Percentiles rank a stretch among this genome's conserved stretches.
Conservation (phyloP, 1,140 invertebrate genomes). For the Diachasma alloeum region DNA sequence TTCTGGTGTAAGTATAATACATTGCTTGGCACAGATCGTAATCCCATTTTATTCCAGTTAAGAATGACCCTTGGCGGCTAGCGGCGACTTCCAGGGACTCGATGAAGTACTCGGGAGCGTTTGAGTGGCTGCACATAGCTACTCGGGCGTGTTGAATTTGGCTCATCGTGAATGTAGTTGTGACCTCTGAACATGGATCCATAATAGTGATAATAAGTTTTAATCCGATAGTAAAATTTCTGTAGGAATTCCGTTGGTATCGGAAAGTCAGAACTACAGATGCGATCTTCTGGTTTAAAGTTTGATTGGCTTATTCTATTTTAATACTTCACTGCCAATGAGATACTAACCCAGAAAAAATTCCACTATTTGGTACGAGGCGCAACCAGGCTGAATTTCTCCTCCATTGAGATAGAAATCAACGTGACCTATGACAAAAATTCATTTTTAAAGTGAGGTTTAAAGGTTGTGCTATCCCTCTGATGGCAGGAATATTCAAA, state of each 20-base stretch:
- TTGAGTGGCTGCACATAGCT: slow-evolving; percentile 66
- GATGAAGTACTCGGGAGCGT: slow-evolving; percentile 67
- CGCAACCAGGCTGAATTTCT: slow-evolving; percentile 67
- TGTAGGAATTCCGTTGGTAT: too few species aligned
- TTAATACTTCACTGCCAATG: too few species aligned
- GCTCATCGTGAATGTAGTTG: too few species aligned
- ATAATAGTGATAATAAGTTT: too few species aligned
- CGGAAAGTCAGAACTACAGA: too few species aligned
- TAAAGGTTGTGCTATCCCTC: too few species aligned
- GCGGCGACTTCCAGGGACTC: slow-evolving; percentile 60
- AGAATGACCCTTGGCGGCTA: slow-evolving; percentile 60
- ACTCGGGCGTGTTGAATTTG: background rate
- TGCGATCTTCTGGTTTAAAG: too few species aligned
- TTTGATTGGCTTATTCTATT: too few species aligned
- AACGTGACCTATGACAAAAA: slow-evolving; percentile 62
- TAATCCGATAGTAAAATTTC: too few species aligned
- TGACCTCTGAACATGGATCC: too few species aligned
- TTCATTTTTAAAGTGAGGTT: too few species aligned
- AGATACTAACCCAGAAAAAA: too few species aligned
- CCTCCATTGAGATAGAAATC: slow-evolving; percentile 78
- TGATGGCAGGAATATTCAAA: slow-evolving; percentile 54
- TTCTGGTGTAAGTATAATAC: slow-evolving; percentile 34
- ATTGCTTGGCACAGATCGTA: slow-evolving; percentile 56
- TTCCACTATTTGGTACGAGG: slow-evolving; percentile 48
- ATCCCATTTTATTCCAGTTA: slow-evolving; percentile 66